phyloP scores from a whole-genome alignment of 2,113 vertebrate genomes.

The Gobio gobio region DNA sequence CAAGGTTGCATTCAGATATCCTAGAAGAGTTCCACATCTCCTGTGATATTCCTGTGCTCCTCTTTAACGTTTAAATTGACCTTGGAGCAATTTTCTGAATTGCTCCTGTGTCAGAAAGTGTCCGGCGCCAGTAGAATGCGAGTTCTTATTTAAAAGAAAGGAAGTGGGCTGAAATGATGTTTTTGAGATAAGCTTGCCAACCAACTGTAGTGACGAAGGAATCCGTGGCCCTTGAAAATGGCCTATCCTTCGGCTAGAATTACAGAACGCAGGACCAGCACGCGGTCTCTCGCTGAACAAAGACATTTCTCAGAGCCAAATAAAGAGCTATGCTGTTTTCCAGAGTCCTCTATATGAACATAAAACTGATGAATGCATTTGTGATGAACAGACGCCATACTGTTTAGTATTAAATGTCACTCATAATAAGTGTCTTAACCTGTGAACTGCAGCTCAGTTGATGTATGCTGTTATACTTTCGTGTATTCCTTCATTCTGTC shows the following conservation, averaged over 20 bases:
- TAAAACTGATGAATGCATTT: conserved; percentile 35
- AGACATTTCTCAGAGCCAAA: conserved; percentile 5
- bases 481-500: neutral
- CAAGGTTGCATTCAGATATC: conserved; percentile 6
- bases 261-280: conserved; percentile 29
- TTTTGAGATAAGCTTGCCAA: conserved; percentile 69
- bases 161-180: conserved; percentile 63
- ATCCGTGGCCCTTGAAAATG: conserved; percentile 42
- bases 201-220: conserved; percentile 54
- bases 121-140: conserved; percentile 66
- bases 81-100: conserved; percentile 67
- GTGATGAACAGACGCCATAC: conserved; percentile 30
- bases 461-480: conserved; percentile 14
- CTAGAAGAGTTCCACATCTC: conserved; percentile 32
- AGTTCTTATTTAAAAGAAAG: conserved; percentile 64
- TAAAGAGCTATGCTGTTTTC: conserved; percentile 25
- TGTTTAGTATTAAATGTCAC: conserved; percentile 34
- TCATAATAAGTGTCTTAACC: conserved; percentile 27
- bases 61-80: conserved; percentile 61
- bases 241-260: conserved; percentile 26
- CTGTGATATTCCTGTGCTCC: conserved; percentile 55
- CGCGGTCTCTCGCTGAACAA: neutral
- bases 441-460: neutral
- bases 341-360: conserved; percentile 14
- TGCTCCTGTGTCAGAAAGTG: conserved; percentile 63